Base-by-base conservation (phyloP, 2,113 vertebrate species). In the Myodes glareolus region DNA sequence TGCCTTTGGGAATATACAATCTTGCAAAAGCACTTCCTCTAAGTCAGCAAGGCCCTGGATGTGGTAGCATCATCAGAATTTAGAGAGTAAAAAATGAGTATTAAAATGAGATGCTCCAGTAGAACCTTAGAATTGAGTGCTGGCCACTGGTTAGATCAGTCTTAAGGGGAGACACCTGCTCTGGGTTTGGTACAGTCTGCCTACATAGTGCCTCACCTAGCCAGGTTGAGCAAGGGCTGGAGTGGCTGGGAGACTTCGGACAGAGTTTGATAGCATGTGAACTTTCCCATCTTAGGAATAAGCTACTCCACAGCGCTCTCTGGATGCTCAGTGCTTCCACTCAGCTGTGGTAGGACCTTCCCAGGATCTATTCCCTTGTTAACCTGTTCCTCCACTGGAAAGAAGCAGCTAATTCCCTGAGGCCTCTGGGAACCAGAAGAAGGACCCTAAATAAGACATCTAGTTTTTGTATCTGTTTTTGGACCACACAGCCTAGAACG, bases 401-500 rank as follows among this genome's bases (percentile, higher is more conserved):
- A 58, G 27, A 39, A 61, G 61, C 39, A 91, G 2, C 25, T 33
- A 25, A 11, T 33, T 14, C 12, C 11, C 17, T 61, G 11, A 16
- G 27, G 19, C 4, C 8, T 42, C 7, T 31, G 11, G 31, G 29
- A 82, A 39, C 76, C 2, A 8, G n/a, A n/a, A 13, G 1, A 21
- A 11, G 1, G 76, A 78, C 31, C 1, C 76, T 31, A n/a, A 58
- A 25, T 5, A 45, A 6, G 19, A n/a, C 5, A 1, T 21, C n/a
- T 3, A 19, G 2, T 33, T n/a, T 47, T 6, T 52, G 5, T 21
- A 3, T 33, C 1, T 42, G 16, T 10, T n/a, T 45, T 68, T 87
- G 29, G 7, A 16, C 11, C 2, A 23, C 31, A 39, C 12, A 13
- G 45, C 27, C 65, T 36, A 27, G 6, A 19, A 0, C 2, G 2